These are phyloP conservation scores for Psilopsiagon aurifrons DNA, from an alignment of 2,113 vertebrate species.

Conservation along the genomic window DNA sequence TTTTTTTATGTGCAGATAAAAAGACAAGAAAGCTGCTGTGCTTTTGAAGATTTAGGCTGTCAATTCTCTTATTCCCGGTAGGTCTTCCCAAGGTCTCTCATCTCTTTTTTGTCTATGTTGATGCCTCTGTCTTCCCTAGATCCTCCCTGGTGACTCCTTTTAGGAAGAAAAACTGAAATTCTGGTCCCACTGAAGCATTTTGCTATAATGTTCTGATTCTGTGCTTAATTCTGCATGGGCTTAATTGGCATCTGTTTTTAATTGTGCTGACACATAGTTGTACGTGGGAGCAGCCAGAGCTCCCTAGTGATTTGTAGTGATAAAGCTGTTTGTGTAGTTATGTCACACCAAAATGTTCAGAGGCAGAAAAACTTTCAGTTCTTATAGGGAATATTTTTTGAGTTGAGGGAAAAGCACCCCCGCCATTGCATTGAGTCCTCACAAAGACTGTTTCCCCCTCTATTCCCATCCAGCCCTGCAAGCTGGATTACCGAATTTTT, in stretches of 20 bases:
- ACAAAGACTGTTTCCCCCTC: not conserved
- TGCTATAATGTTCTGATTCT: not conserved
- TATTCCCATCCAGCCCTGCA: not conserved
- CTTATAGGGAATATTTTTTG: not conserved
- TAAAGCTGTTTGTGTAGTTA: not conserved
- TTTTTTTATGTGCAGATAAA: slow-evolving; percentile 15
- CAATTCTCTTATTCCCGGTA: not conserved
- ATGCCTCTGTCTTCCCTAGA: not conserved
- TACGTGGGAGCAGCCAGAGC: not conserved
- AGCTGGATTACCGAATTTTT: not conserved
- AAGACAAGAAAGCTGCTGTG: not conserved
- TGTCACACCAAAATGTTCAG: not conserved
- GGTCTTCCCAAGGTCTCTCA: not conserved
- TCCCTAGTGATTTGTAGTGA: not conserved
- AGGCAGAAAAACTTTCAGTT: not conserved
- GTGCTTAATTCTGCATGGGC: not conserved
- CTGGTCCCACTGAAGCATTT: not conserved
- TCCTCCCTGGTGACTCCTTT: not conserved
- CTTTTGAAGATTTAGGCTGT: slow-evolving; percentile 9
- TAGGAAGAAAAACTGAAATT: not conserved
- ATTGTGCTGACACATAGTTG: not conserved
- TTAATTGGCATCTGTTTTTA: not conserved
- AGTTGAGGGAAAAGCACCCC: not conserved
- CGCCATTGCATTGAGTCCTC: not conserved
- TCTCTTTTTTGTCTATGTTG: not conserved